These are phyloP conservation scores for Cephalopholis sonnerati DNA, from an alignment of 2,113 vertebrate genomes.

Conservation along the genomic window DNA sequence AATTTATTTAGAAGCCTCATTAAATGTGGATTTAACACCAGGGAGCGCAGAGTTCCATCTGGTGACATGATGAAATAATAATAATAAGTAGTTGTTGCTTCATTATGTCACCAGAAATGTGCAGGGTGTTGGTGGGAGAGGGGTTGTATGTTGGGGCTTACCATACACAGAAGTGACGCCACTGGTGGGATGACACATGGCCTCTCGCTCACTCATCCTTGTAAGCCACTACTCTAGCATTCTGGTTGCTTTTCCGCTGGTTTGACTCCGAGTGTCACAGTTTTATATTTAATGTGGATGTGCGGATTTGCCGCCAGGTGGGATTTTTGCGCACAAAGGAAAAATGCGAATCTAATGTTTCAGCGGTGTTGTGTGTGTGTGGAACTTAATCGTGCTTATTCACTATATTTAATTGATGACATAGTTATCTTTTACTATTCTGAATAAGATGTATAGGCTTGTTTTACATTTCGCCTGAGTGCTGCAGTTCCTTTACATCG, in stretches of 20 bases:
- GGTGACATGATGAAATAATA: not conserved
- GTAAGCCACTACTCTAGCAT: not conserved
- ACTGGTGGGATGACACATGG: conserved; percentile 55
- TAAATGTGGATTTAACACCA: conserved; percentile 39
- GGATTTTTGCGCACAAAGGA: not conserved
- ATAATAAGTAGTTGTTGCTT: not conserved
- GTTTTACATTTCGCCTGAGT: not conserved
- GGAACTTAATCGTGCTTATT: not conserved
- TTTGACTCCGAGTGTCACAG: not conserved
- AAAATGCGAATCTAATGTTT: not conserved
- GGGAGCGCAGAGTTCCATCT: not conserved
- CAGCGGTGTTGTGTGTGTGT: not conserved
- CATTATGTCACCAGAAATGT: not conserved
- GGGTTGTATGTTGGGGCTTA: not conserved
- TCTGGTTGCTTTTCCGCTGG: not conserved
- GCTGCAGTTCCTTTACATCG: not conserved
- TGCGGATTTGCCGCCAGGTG: not conserved
- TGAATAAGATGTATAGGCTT: not conserved
- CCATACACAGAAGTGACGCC: conserved; percentile 42
- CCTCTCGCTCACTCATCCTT: conserved; percentile 6
- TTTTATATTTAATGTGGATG: not conserved
- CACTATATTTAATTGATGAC: not conserved
- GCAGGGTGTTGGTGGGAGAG: not conserved
- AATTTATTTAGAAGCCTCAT: conserved; percentile 13
- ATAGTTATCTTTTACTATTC: not conserved